Evolutionary conservation across 2,888 invertebrate genomes (phyloP), one percentile per base, ranked within the genome.

Genomic region (Adelphocoris suturalis): DNA sequence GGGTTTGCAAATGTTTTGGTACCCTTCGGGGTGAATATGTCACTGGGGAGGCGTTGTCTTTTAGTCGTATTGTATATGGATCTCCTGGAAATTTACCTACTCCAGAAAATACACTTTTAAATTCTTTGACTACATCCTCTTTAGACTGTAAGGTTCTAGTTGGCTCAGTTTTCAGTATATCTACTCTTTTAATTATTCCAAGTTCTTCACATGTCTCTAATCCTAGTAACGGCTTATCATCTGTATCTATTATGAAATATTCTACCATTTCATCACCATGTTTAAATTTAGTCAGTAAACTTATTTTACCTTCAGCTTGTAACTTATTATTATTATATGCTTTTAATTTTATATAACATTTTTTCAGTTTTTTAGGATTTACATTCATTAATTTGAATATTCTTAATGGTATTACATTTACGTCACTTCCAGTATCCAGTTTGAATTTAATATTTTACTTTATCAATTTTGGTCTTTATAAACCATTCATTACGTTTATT

Each of bases 181-280:
- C 89, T 84, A 90, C 89, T 0, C 47, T 78, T 46, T 23, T 37
- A 7, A 82, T 80, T 9, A 61, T 86, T 55, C 19, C 57, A 9
- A 78, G 81, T 90, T 46, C 7, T 91, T 87, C 19, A 87, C 90
- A 14, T 75, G 48, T 57, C 89, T 87, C 37, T 85, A 87, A 19
- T 7, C 75, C 19, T 19, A 75, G 13, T 27, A 75, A 7, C 75
- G 75, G 75, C 12, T 75, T 19, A 75, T 75, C 75, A 1, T 4
- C 2, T 19, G 12, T 13, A 11, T 52, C 52, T 13, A 52, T 16
- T 52, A 52, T 16, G 2, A 52, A 5, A 11, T 16, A 52, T 11
- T 52, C 37, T 52, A 27, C 85, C 47, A 0, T 57, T 47, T 37
- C 47, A 13, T 0, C 89, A 9, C 5, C 90, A 90, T 75, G 75